Conservation (phyloP, 2,113 vertebrate species). For the Oreochromis spilurus region DNA sequence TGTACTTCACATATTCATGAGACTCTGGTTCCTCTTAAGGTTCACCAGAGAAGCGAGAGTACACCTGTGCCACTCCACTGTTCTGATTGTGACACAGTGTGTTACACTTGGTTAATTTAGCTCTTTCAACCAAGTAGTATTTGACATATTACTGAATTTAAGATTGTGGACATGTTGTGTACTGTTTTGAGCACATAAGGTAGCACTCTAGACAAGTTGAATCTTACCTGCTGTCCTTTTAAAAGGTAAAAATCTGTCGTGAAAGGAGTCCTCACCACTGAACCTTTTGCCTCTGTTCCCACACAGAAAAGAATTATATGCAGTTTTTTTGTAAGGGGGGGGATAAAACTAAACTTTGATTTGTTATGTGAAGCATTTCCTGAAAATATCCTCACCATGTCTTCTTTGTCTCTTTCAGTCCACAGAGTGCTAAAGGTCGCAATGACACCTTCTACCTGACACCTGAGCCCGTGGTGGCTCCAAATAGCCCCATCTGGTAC, state of each 20-base stretch:
- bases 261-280: neutral
- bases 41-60: neutral
- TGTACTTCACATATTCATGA: neutral
- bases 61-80: neutral
- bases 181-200: neutral
- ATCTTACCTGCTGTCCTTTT: neutral
- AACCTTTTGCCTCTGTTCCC: neutral
- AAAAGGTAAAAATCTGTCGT: neutral
- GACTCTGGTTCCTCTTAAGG: neutral
- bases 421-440: slow-evolving; percentile 98
- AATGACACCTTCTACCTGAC: slow-evolving; percentile 99
- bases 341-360: neutral
- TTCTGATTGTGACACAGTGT: neutral
- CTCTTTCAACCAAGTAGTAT: neutral
- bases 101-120: neutral
- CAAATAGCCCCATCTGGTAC: slow-evolving; percentile 99
- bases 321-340: neutral
- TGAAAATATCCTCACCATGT: neutral
- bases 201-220: neutral
- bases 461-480: slow-evolving; percentile 95
- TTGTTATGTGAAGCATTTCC: neutral
- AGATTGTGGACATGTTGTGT: neutral
- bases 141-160: neutral
- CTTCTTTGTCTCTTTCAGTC: slow-evolving; percentile 74
- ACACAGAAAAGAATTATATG: neutral